A percentile compares a stretch with the other conserved stretches of the same genome.
Evolutionary conservation across 2,888 invertebrate species (phyloP).

Genomic region (Plagiodera versicolora): DNA sequence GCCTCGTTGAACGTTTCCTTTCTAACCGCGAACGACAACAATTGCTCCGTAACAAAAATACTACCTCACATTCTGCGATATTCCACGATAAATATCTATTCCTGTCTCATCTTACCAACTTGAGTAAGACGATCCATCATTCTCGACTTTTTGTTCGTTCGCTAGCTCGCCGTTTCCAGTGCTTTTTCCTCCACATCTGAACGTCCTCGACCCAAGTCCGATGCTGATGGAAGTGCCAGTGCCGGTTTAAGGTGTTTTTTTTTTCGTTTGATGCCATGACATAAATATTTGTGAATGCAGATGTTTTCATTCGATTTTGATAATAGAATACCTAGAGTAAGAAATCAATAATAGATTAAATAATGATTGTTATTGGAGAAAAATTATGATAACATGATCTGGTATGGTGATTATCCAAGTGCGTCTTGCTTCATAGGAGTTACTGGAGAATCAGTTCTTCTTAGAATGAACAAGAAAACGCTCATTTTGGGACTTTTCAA

Average conservation of each 20-base stretch:
- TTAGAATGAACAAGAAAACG: too few relatives aligned
- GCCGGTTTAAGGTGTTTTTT: conserved; percentile 9
- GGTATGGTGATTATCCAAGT: too few relatives aligned
- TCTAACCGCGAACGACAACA: neutral
- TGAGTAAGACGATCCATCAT: conserved; percentile 10
- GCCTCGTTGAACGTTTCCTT: neutral
- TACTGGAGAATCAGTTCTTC: too few relatives aligned
- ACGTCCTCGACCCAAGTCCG: conserved; percentile 5
- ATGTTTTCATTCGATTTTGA: too few relatives aligned
- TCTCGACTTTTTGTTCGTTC: neutral
- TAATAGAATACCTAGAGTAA: too few relatives aligned
- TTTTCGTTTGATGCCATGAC: too few relatives aligned
- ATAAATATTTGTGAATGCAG: too few relatives aligned
- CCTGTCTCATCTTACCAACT: conserved; percentile 8
- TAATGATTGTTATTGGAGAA: too few relatives aligned
- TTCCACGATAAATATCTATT: neutral
- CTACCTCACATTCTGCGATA: neutral
- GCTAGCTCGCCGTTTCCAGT: neutral
- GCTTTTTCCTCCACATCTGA: conserved; percentile 1
- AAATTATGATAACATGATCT: too few relatives aligned
- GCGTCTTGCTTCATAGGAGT: too few relatives aligned
- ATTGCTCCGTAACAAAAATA: neutral
- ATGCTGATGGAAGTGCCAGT: conserved; percentile 9
- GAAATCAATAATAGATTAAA: too few relatives aligned
- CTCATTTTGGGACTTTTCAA: too few relatives aligned